Evolutionary conservation across 2,888 invertebrate species (phyloP).

Genomic region (Pterostichus niger): DNA sequence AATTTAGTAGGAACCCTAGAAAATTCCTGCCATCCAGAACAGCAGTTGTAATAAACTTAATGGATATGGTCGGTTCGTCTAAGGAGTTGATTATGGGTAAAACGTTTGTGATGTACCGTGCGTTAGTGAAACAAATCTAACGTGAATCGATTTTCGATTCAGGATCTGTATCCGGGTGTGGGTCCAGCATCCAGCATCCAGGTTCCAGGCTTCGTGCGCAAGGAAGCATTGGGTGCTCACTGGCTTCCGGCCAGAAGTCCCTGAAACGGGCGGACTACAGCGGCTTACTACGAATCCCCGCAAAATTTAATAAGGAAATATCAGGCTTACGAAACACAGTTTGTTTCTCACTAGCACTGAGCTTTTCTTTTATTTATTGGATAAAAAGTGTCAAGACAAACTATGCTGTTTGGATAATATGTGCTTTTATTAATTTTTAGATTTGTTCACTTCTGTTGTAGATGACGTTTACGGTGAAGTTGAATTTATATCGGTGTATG

Average conservation of each 20-base stretch:
- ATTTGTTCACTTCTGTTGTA: neutral
- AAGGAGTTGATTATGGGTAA: slow-evolving; percentile 10
- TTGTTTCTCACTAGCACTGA: slow-evolving; percentile 38
- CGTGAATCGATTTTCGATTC: slow-evolving; percentile 42
- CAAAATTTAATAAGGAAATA: slow-evolving; percentile 64
- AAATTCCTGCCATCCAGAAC: neutral
- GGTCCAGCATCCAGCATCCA: neutral
- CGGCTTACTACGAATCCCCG: slow-evolving; percentile 57
- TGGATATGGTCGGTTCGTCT: neutral
- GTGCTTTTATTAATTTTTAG: neutral
- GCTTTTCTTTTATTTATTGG: slow-evolving; percentile 45
- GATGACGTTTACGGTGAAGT: neutral
- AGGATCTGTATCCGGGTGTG: neutral
- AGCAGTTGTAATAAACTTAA: neutral
- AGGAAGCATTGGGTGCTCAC: slow-evolving; percentile 11
- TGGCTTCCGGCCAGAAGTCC: slow-evolving; percentile 38
- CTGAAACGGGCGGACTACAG: slow-evolving; percentile 28
- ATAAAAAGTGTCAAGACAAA: slow-evolving; percentile 28
- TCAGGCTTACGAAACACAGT: slow-evolving; percentile 39
- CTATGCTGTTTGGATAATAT: neutral
- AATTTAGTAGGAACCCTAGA: neutral
- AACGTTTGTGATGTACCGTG: slow-evolving; percentile 33
- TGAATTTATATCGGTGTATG: too few species aligned
- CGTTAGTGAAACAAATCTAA: slow-evolving; percentile 44
- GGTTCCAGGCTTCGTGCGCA: neutral